These are phyloP conservation scores for Oncorhynchus nerka DNA, from an alignment of 2,113 vertebrate species.

Conservation along the genomic window DNA sequence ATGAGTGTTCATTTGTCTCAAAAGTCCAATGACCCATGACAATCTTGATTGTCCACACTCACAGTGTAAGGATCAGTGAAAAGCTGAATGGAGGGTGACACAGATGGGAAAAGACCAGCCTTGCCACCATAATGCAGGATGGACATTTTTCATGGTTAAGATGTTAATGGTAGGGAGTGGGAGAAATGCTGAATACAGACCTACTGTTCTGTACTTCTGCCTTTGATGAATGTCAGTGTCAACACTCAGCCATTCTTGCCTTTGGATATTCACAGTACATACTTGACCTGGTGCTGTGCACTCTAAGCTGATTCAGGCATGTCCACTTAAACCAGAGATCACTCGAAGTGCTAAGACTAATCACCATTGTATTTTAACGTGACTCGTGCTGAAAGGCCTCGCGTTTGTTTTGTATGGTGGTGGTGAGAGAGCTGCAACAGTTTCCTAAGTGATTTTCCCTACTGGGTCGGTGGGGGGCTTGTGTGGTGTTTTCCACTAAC, in stretches of 20 bases:
- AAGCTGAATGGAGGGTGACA: neutral
- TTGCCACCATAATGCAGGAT: no score
- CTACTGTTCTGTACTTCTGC: no score
- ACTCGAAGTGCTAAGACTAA: slow-evolving; percentile 1
- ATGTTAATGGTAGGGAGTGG: no score
- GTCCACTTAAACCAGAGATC: slow-evolving; percentile 1
- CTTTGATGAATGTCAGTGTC: no score
- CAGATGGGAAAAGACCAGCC: neutral
- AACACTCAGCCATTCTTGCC: neutral
- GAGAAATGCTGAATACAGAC: no score
- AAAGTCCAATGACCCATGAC: neutral
- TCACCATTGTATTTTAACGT: slow-evolving; percentile 19
- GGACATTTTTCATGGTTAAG: no score
- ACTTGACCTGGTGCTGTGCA: neutral
- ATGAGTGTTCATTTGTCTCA: neutral
- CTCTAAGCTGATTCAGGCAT: slow-evolving; percentile 10
- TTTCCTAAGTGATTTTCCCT: slow-evolving; percentile 53
- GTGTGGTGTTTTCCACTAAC: slow-evolving; percentile 34
- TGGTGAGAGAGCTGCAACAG: slow-evolving; percentile 24
- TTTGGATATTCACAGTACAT: neutral
- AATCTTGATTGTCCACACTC: neutral
- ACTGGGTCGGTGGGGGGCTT: neutral
- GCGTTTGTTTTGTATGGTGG: slow-evolving; percentile 6
- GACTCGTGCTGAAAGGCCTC: neutral
- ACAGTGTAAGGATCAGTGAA: neutral